A percentile compares a stretch with the other conserved stretches of the same genome.
Evolutionary conservation across 2,797 vertebrate genomes (phyloP).

Genomic region (Loris lydekkerianus): DNA sequence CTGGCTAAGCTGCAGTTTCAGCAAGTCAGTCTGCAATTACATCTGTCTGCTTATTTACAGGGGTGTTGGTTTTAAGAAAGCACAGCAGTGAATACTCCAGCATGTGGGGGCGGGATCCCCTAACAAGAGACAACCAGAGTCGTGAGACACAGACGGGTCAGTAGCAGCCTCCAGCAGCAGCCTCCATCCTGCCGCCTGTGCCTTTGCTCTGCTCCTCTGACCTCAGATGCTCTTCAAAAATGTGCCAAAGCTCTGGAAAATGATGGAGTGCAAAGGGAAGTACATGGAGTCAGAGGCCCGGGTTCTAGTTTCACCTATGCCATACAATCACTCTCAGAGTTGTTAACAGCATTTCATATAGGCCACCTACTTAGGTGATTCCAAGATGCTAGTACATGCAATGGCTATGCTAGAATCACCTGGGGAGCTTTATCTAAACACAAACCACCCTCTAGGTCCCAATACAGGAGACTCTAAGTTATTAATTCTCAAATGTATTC

Average conservation of each 20-base stretch:
- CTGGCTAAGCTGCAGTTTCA: slow-evolving; percentile 77
- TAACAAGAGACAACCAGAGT: slow-evolving; percentile 44
- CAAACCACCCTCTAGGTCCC: slow-evolving; percentile 26
- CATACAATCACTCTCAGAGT: not conserved
- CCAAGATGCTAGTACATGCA: not conserved
- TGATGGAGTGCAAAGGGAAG: not conserved
- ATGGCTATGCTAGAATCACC: slow-evolving; percentile 9
- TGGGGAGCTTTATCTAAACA: slow-evolving; percentile 60
- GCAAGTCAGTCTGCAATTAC: slow-evolving; percentile 82
- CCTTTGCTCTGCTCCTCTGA: slow-evolving; percentile 7
- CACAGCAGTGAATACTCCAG: slow-evolving; percentile 70
- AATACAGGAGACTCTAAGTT: slow-evolving; percentile 48
- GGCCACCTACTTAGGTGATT: not conserved
- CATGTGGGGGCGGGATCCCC: slow-evolving; percentile 68
- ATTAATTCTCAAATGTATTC: slow-evolving; percentile 25
- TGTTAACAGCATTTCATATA: slow-evolving; percentile 28
- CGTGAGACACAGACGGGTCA: slow-evolving; percentile 66
- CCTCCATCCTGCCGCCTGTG: not conserved
- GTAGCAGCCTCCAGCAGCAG: not conserved
- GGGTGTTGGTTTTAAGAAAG: slow-evolving; percentile 76
- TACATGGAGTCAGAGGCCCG: not conserved
- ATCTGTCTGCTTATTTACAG: slow-evolving; percentile 68
- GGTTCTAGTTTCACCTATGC: slow-evolving; percentile 12
- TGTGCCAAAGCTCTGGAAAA: not conserved
- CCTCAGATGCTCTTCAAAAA: slow-evolving; percentile 3